These are phyloP conservation scores for Apodemus speciosus DNA, from an alignment of 2,113 vertebrate genomes.

Conservation along the genomic window DNA sequence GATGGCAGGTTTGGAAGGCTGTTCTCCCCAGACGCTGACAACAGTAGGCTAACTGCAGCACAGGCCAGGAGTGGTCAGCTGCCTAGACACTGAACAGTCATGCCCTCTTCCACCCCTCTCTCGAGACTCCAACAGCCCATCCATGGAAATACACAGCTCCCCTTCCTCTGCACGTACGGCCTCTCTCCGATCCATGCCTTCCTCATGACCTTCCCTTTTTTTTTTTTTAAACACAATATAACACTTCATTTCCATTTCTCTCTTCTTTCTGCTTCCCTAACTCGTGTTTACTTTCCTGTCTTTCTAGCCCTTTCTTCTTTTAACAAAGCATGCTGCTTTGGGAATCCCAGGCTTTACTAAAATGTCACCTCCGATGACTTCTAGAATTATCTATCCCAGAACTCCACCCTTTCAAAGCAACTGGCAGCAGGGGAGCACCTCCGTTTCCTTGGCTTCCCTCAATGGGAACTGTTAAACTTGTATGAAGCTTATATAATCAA, in stretches of 20 bases:
- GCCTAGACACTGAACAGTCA: not conserved
- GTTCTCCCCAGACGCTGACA: not conserved
- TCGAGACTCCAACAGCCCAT: not conserved
- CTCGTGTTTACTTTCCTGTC: not conserved
- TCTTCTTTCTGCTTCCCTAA: not conserved
- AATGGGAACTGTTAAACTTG: not conserved
- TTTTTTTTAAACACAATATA: too few species aligned
- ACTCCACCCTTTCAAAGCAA: not conserved
- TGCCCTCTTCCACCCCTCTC: not conserved
- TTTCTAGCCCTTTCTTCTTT: not conserved
- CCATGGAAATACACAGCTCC: not conserved
- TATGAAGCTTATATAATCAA: not conserved
- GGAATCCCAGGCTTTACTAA: conserved; percentile 22
- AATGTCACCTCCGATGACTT: not conserved
- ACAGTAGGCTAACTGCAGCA: not conserved
- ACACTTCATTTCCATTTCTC: not conserved
- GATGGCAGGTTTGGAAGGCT: not conserved
- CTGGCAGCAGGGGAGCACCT: not conserved
- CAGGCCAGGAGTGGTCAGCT: not conserved
- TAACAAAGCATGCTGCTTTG: not conserved
- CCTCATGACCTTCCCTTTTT: too few species aligned
- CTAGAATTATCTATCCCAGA: not conserved
- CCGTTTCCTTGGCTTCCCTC: not conserved
- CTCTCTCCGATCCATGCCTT: not conserved
- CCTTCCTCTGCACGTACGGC: not conserved